phyloP scores from a whole-genome alignment of 2,888 invertebrate genomes.

The Gibbula magus region DNA sequence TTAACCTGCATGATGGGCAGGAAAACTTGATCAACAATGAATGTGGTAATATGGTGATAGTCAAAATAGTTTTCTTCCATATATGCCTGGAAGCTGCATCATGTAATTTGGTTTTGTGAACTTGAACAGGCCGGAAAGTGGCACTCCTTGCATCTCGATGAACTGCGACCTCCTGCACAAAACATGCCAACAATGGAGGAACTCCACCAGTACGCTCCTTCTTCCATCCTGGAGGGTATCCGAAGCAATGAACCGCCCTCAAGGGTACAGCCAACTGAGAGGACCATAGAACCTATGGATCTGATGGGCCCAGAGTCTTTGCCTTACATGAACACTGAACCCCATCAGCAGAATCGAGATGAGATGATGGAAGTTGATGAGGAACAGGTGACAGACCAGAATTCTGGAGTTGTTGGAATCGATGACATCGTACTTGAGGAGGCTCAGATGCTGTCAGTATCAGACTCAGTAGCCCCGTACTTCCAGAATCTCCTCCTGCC shows the following conservation, averaged over 20 bases:
- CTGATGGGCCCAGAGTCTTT: background rate
- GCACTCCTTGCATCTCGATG: conserved; percentile 71
- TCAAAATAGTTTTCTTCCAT: no score
- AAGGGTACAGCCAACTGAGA: background rate
- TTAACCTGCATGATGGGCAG: no score
- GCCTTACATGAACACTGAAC: background rate
- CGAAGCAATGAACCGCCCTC: background rate
- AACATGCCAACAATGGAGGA: conserved; percentile 49
- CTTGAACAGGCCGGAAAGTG: conserved; percentile 66
- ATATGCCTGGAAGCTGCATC: no score
- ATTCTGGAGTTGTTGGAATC: background rate
- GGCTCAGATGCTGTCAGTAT: conserved; percentile 7
- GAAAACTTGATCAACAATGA: no score
- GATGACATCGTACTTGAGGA: conserved; percentile 9
- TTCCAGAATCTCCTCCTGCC: conserved; percentile 40
- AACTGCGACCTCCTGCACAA: conserved; percentile 50
- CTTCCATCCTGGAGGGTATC: conserved; percentile 37
- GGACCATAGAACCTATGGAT: background rate
- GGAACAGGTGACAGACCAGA: background rate
- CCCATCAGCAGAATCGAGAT: background rate
- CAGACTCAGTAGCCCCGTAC: background rate
- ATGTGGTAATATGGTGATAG: no score
- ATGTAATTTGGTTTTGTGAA: no score
- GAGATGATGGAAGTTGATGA: background rate
- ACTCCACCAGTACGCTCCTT: conserved; percentile 47